A percentile compares a stretch with the other conserved stretches of the same genome.
phyloP scores from a whole-genome alignment of 2,797 vertebrate genomes.

The Oceanodroma leucorhoa region DNA sequence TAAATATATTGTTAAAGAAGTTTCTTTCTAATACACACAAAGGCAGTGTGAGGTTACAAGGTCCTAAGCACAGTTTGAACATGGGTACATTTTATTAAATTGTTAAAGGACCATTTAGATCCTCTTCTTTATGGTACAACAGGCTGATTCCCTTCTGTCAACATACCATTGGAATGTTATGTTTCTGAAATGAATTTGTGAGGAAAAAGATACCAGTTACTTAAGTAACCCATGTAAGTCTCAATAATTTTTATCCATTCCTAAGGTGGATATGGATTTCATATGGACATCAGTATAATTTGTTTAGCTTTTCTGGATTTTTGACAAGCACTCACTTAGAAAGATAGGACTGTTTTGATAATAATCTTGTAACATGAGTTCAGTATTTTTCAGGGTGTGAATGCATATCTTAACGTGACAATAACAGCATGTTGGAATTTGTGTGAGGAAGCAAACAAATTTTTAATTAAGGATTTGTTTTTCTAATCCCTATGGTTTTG shows the following conservation, averaged over 20 bases:
- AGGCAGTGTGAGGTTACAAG: constrained; percentile 6
- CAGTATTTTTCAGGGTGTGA: background rate
- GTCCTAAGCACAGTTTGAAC: constrained; percentile 20
- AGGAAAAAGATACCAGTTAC: background rate
- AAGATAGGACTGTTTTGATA: constrained; percentile 9
- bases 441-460: background rate
- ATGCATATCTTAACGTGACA: background rate
- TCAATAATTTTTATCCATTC: constrained; percentile 10
- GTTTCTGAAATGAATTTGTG: constrained; percentile 32
- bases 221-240: constrained; percentile 12
- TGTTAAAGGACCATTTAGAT: constrained; percentile 10
- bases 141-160: constrained; percentile 12
- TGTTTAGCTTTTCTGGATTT: background rate
- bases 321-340: background rate
- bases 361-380: background rate
- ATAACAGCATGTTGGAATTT: background rate
- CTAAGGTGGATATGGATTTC: background rate
- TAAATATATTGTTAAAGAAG: background rate
- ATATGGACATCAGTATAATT: background rate
- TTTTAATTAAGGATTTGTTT: background rate
- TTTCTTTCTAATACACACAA: background rate
- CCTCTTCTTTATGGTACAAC: background rate
- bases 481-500: background rate
- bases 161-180: background rate
- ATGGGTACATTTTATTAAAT: constrained; percentile 10